These are phyloP conservation scores for Gymnothorax reevesii DNA, from an alignment of 2,797 vertebrate species.

Conservation along the genomic window DNA sequence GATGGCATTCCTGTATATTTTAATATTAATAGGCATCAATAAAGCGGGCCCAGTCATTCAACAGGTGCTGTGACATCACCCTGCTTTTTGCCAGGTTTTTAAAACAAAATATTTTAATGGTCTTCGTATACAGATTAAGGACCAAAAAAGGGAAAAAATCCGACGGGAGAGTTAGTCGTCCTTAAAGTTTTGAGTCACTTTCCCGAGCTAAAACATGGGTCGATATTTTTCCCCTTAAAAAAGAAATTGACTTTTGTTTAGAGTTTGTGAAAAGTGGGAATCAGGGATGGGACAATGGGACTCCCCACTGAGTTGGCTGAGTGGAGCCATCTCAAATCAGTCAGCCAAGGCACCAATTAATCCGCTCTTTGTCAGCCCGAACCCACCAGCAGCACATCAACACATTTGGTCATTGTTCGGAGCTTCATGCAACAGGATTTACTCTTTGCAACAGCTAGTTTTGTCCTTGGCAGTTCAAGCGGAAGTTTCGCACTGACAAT, in stretches of 20 bases:
- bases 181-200: constrained; percentile 84
- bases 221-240: constrained; percentile 89
- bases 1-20: constrained; percentile 86
- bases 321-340: constrained; percentile 99
- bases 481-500: constrained; percentile 99
- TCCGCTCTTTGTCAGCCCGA: constrained; percentile 98
- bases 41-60: constrained; percentile 70
- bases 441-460: constrained; percentile 99
- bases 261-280: constrained; percentile 99
- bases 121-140: constrained; percentile 48
- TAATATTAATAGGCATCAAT: constrained; percentile 79
- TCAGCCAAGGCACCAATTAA: constrained; percentile 99
- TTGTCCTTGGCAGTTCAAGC: constrained; percentile 99
- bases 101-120: constrained; percentile 46
- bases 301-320: constrained; percentile 96
- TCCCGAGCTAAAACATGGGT: constrained; percentile 88
- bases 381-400: constrained; percentile 96
- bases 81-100: constrained; percentile 52
- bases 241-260: constrained; percentile 99
- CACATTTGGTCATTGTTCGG: constrained; percentile 98
- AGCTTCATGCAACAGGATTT: constrained; percentile 98
- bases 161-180: constrained; percentile 61
- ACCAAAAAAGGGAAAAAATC: constrained; percentile 16
- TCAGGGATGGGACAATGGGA: constrained; percentile 99
- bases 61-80: constrained; percentile 67